phyloP scores from a whole-genome alignment of 1,140 invertebrate species.

The Drosophila funebris region DNA sequence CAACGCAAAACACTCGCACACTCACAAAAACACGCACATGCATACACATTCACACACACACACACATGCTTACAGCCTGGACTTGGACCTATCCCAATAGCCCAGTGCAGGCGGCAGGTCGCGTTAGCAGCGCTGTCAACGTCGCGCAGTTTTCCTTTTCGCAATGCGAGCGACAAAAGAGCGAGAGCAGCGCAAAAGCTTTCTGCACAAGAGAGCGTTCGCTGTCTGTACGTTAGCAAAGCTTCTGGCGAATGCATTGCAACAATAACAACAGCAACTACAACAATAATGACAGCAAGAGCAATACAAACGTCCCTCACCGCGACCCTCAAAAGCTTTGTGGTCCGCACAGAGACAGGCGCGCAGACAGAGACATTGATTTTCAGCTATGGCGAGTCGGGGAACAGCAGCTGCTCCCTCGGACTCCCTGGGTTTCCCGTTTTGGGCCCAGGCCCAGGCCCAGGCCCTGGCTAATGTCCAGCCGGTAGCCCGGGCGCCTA shows the following conservation, averaged over 20 bases:
- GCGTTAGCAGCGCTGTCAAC: slow-evolving; percentile 23
- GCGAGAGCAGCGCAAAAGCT: slow-evolving; percentile 24
- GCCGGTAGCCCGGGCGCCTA: neutral
- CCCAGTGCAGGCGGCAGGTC: slow-evolving; percentile 61
- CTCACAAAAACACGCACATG: neutral
- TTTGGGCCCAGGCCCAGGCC: too few species aligned
- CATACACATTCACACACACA: slow-evolving; percentile 3
- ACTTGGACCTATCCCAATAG: slow-evolving; percentile 77
- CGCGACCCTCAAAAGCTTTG: slow-evolving; percentile 74
- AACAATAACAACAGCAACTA: slow-evolving; percentile 5
- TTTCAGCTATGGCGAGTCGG: slow-evolving; percentile 17
- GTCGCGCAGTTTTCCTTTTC: slow-evolving; percentile 50
- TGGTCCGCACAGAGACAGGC: slow-evolving; percentile 26
- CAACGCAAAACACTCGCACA: slow-evolving; percentile 6
- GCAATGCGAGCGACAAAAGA: slow-evolving; percentile 34
- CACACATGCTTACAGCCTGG: slow-evolving; percentile 36
- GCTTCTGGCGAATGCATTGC: slow-evolving; percentile 51
- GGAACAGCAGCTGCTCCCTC: neutral
- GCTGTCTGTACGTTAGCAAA: neutral
- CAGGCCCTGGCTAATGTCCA: neutral
- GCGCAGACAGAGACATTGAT: slow-evolving; percentile 69
- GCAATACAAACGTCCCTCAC: slow-evolving; percentile 58
- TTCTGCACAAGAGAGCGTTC: slow-evolving; percentile 14
- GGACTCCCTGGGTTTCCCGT: neutral
- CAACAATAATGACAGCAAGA: neutral